phyloP scores from a whole-genome alignment of 2,888 invertebrate genomes.

The Nymphalis polychloros region DNA sequence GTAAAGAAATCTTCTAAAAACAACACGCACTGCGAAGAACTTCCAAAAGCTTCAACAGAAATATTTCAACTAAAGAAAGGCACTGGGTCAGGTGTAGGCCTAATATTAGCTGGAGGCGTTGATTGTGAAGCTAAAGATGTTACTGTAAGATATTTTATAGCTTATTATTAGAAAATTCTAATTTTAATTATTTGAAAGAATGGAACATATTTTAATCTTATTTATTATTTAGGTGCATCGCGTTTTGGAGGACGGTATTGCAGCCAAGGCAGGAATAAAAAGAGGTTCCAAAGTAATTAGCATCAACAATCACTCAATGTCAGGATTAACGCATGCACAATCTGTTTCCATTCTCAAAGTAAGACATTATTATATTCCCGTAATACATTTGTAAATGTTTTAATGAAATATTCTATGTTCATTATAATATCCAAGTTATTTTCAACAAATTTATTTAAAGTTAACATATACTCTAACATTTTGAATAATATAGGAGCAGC shows the following conservation, averaged over 20 bases:
- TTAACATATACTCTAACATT: not conserved
- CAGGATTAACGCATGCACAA: slow-evolving; percentile 92
- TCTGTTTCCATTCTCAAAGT: slow-evolving; percentile 94
- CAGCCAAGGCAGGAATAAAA: slow-evolving; percentile 92
- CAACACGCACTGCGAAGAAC: slow-evolving; percentile 12
- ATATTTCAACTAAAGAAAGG: slow-evolving; percentile 66
- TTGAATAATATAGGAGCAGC: slow-evolving; percentile 83
- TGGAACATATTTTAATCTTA: not conserved
- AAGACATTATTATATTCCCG: not conserved
- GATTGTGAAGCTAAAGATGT: slow-evolving; percentile 96
- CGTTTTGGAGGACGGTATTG: slow-evolving; percentile 91
- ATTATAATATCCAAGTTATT: too few species aligned
- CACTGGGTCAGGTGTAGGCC: slow-evolving; percentile 87
- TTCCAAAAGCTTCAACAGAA: slow-evolving; percentile 53
- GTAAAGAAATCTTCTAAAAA: slow-evolving; percentile 17
- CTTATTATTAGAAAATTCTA: not conserved
- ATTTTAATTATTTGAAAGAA: not conserved
- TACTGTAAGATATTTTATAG: slow-evolving; percentile 82
- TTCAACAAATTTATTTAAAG: too few species aligned
- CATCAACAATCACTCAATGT: slow-evolving; percentile 92
- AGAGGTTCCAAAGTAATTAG: slow-evolving; percentile 94
- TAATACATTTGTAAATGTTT: too few species aligned
- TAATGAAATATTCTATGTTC: too few species aligned
- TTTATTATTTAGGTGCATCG: slow-evolving; percentile 87
- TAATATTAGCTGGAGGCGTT: slow-evolving; percentile 93